Conservation (phyloP, 1,140 invertebrate species). For the Pseudachorutes palmiensis region DNA sequence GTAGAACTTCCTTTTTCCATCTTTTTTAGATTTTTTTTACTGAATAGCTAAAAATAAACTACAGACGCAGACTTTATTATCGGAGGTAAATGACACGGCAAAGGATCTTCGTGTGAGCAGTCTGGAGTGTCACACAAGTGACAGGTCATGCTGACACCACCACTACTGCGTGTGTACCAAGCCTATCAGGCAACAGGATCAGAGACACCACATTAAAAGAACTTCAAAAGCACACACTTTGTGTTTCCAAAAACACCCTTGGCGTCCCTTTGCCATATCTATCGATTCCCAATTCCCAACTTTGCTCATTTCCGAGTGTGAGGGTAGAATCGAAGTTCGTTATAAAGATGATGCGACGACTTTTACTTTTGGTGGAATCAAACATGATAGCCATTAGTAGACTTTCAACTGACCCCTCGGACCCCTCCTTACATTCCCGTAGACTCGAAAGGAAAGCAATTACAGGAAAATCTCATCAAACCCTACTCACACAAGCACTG, state of each 20-base stretch:
- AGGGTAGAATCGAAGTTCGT: not conserved
- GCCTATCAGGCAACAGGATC: too few species aligned
- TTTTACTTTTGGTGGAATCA: not conserved
- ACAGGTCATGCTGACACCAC: not conserved
- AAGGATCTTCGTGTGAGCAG: not conserved
- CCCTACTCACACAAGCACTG: slow-evolving; percentile 20
- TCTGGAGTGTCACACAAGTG: too few species aligned
- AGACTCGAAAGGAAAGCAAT: slow-evolving; percentile 20
- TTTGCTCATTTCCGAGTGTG: not conserved
- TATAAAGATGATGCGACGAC: not conserved
- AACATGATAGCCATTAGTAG: slow-evolving; percentile 23
- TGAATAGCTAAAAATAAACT: not conserved
- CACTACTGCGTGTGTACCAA: too few species aligned
- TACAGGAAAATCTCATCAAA: slow-evolving; percentile 38
- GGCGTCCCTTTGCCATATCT: not conserved
- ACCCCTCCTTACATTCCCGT: slow-evolving; percentile 1
- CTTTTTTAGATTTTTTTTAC: too few species aligned
- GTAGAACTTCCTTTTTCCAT: too few species aligned
- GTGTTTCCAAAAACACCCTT: not conserved
- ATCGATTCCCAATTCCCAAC: slow-evolving; percentile 5
- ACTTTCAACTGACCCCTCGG: not conserved
- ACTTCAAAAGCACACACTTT: slow-evolving; percentile 11
- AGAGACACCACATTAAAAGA: too few species aligned
- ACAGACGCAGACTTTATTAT: not conserved
- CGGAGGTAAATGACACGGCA: not conserved